phyloP scores from a whole-genome alignment of 1,140 invertebrate genomes.

The Meteorus sp. region DNA sequence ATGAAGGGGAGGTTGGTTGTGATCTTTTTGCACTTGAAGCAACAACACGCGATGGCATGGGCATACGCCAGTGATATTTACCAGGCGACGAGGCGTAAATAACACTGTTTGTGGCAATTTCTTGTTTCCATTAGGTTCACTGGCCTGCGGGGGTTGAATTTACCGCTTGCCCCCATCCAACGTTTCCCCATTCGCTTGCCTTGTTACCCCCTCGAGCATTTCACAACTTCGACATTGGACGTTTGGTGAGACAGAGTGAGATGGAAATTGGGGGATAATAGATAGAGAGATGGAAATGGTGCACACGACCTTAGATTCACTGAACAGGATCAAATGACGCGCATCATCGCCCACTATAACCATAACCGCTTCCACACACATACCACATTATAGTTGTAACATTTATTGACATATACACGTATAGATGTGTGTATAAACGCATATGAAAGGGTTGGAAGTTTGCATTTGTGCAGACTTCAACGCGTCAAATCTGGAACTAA shows the following conservation, averaged over 20 bases:
- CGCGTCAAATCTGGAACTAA: too few species aligned
- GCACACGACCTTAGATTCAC: conserved; percentile 50
- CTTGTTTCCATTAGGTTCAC: conserved; percentile 60
- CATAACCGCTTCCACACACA: conserved; percentile 50
- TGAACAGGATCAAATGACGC: conserved; percentile 56
- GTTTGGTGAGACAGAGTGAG: conserved; percentile 11
- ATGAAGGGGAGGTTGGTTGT: background rate
- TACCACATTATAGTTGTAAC: conserved; percentile 11
- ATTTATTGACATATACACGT: background rate
- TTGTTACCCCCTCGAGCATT: conserved; percentile 32
- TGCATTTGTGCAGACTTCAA: too few species aligned
- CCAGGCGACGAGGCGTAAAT: conserved; percentile 52
- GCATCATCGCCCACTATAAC: conserved; percentile 58
- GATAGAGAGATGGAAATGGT: conserved; percentile 42
- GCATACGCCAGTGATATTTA: conserved; percentile 52
- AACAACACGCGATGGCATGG: conserved; percentile 16
- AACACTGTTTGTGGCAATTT: conserved; percentile 60
- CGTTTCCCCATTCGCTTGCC: too few species aligned
- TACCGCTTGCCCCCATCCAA: conserved; percentile 34
- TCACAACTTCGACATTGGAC: conserved; percentile 47
- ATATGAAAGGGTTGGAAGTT: too few species aligned
- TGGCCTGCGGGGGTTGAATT: conserved; percentile 55
- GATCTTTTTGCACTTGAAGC: background rate
- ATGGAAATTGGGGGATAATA: conserved; percentile 35
- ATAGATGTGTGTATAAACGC: background rate